A percentile compares a stretch with the other conserved stretches of the same genome.
Conservation (phyloP, 1,140 invertebrate genomes). For the Asbolus verrucosus region DNA sequence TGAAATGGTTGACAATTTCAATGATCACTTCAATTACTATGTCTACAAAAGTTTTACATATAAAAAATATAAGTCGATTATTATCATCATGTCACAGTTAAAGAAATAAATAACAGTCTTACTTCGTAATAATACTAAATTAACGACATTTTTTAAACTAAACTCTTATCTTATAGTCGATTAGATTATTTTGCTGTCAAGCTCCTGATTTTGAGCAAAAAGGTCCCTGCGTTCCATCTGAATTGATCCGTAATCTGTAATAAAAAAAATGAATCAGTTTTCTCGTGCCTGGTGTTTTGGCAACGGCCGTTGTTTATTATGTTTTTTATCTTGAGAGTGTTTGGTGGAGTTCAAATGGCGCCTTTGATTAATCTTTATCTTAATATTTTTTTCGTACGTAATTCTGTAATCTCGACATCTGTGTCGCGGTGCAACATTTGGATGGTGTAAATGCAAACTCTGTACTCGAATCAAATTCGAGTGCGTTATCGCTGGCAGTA, state of each 20-base stretch:
- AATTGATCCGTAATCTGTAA: constrained; percentile 62
- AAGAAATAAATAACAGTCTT: constrained; percentile 43
- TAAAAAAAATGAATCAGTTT: constrained; percentile 5
- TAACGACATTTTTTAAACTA: not conserved
- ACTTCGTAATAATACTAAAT: constrained; percentile 13
- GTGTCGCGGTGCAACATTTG: constrained; percentile 4
- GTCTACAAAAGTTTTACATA: constrained; percentile 9
- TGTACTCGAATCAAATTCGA: not conserved
- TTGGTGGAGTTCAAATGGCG: constrained; percentile 2
- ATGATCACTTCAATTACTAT: no score
- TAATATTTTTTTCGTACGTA: constrained; percentile 16
- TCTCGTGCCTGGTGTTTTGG: no score
- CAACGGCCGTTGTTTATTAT: not conserved
- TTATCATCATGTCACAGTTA: constrained; percentile 10
- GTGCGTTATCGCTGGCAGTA: not conserved
- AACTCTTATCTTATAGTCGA: not conserved
- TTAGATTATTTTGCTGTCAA: constrained; percentile 35
- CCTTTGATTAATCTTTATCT: constrained; percentile 12
- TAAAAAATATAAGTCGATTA: constrained; percentile 32
- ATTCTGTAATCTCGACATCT: constrained; percentile 7
- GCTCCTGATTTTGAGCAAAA: constrained; percentile 65
- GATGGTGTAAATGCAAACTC: not conserved
- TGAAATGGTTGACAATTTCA: no score
- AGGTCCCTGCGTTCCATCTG: constrained; percentile 74
- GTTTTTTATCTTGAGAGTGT: not conserved